Evolutionary conservation across 2,888 invertebrate species (phyloP).

Genomic region (Coecobrya sp.): DNA sequence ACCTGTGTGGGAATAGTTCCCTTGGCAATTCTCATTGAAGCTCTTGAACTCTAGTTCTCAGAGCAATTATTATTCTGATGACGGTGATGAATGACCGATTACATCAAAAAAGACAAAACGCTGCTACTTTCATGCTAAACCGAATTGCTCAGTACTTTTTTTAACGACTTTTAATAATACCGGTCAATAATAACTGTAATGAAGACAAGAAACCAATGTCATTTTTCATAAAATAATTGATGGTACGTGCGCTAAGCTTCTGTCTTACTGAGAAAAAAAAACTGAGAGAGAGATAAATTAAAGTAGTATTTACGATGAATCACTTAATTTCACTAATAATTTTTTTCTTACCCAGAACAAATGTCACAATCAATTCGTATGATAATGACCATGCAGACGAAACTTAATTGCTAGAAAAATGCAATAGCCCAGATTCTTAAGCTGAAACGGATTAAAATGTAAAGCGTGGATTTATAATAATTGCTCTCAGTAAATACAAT

Average conservation of each 20-base stretch:
- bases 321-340: constrained; percentile 16
- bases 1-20: constrained; percentile 59
- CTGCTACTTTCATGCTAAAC: too few relatives aligned
- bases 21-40: constrained; percentile 67
- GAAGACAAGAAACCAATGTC: neutral
- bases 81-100: constrained; percentile 50
- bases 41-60: constrained; percentile 81
- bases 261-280: neutral
- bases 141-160: too few relatives aligned
- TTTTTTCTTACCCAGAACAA: neutral
- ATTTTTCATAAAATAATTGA: neutral
- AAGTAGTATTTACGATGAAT: neutral
- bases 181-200: neutral
- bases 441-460: neutral
- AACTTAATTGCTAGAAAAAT: constrained; percentile 7
- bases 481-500: too few relatives aligned
- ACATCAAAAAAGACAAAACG: constrained; percentile 37
- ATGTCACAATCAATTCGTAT: constrained; percentile 21
- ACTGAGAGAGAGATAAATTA: neutral
- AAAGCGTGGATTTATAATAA: too few relatives aligned
- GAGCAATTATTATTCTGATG: constrained; percentile 63
- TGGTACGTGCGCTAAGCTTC: neutral
- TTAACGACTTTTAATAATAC: neutral
- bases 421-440: too few relatives aligned
- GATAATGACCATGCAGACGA: neutral